phyloP scores from a whole-genome alignment of 2,888 invertebrate species.

The Poecilobothrus nobilitatus region DNA sequence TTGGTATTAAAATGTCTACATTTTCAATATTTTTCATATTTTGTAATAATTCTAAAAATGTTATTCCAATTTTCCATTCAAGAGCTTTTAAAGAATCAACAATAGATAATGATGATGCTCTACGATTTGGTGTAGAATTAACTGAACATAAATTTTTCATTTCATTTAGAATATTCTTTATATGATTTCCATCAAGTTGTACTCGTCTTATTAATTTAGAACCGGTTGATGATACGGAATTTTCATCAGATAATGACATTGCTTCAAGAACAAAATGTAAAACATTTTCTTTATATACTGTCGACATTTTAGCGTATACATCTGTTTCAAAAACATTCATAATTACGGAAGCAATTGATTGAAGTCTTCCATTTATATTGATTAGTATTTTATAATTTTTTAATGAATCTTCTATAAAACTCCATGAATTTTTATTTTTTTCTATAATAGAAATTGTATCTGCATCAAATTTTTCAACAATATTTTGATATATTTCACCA shows the following conservation, averaged over 20 bases:
- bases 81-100: constrained; percentile 50
- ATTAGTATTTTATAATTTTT: constrained; percentile 45
- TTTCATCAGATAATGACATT: constrained; percentile 51
- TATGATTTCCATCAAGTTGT: constrained; percentile 52
- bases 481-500: constrained; percentile 48
- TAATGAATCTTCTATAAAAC: constrained; percentile 50
- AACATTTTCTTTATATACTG: constrained; percentile 44
- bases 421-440: constrained; percentile 48
- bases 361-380: constrained; percentile 28
- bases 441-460: constrained; percentile 40
- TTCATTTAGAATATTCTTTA: constrained; percentile 50
- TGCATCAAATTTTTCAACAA: constrained; percentile 51
- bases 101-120: background rate
- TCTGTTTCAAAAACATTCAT: constrained; percentile 32
- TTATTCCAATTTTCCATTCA: constrained; percentile 72
- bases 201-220: constrained; percentile 59
- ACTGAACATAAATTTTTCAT: constrained; percentile 49
- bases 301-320: constrained; percentile 44
- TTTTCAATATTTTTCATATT: constrained; percentile 70
- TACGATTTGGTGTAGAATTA: background rate
- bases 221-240: constrained; percentile 52
- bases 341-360: constrained; percentile 35
- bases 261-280: constrained; percentile 49
- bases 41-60: constrained; percentile 75
- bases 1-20: constrained; percentile 57